A percentile compares a stretch with the other conserved stretches of the same genome.
These are phyloP conservation scores for Metopolophium dirhodum DNA, from an alignment of 1,140 invertebrate genomes.

Conservation along the genomic window DNA sequence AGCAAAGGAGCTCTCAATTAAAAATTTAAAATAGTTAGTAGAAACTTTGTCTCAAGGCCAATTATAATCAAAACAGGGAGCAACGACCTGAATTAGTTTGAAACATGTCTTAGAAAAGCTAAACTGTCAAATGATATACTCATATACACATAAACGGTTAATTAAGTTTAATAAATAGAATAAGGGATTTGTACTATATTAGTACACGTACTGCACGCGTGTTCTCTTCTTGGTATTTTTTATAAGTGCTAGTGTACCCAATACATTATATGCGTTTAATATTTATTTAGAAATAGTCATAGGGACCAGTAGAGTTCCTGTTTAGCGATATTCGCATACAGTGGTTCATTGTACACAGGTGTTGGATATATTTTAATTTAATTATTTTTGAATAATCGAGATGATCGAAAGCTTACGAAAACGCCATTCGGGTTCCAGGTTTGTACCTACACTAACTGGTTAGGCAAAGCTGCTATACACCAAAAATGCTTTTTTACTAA, in stretches of 20 bases:
- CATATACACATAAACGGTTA: background rate
- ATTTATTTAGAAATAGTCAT: too few relatives aligned
- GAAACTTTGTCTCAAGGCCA: constrained; percentile 33
- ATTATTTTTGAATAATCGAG: background rate
- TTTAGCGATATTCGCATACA: too few relatives aligned
- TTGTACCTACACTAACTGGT: background rate
- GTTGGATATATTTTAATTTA: background rate
- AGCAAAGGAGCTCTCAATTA: background rate
- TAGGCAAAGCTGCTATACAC: background rate
- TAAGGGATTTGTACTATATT: background rate
- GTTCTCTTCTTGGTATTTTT: background rate
- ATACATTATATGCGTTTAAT: too few relatives aligned
- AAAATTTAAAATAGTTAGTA: background rate
- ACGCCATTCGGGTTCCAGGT: background rate
- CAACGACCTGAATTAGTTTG: constrained; percentile 20
- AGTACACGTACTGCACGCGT: background rate
- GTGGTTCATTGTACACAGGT: background rate
- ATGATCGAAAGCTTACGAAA: background rate
- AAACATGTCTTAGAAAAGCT: constrained; percentile 14
- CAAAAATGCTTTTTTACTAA: background rate
- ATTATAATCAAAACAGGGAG: constrained; percentile 30
- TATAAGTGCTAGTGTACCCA: background rate
- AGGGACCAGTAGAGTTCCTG: too few relatives aligned
- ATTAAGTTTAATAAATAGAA: constrained; percentile 23
- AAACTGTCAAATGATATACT: constrained; percentile 18